Evolutionary conservation across 2,888 invertebrate genomes (phyloP).

Genomic region (Bombylius major): DNA sequence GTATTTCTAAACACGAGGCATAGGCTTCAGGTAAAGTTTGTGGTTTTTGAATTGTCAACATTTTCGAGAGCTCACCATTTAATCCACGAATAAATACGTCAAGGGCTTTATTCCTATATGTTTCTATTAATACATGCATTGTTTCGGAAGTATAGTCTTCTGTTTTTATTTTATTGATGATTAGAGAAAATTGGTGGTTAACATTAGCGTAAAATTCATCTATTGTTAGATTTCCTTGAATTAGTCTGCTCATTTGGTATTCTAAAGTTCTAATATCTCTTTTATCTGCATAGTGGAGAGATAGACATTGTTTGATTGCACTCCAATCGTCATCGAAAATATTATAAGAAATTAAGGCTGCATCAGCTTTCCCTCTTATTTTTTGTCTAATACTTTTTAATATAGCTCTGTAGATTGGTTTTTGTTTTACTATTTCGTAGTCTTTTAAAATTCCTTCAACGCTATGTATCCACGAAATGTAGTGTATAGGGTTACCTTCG

Average conservation of each 20-base stretch:
- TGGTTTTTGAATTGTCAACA: background rate
- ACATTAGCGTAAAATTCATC: constrained; percentile 8
- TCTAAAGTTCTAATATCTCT: constrained; percentile 1
- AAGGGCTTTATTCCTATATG: constrained; percentile 3
- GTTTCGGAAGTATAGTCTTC: constrained; percentile 2
- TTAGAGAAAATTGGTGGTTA: constrained; percentile 6
- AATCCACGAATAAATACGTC: constrained; percentile 3
- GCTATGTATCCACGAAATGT: too few relatives aligned
- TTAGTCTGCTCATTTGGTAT: background rate
- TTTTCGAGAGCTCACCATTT: constrained; percentile 6
- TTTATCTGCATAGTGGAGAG: constrained; percentile 5
- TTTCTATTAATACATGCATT: constrained; percentile 1
- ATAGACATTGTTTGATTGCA: background rate
- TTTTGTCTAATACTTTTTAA: too few relatives aligned
- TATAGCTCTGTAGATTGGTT: too few relatives aligned
- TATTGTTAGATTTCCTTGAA: background rate
- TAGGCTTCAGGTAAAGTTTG: constrained; percentile 5
- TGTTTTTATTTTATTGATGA: constrained; percentile 11
- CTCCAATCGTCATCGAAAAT: too few relatives aligned
- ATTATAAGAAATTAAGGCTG: too few relatives aligned
- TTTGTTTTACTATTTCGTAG: too few relatives aligned
- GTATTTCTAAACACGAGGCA: constrained; percentile 1
- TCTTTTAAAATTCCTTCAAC: too few relatives aligned
- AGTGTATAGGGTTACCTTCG: too few relatives aligned
- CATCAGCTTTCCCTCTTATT: too few relatives aligned